Base-by-base conservation (phyloP, 1,140 invertebrate species). In the Rhyacophila brunnea region DNA sequence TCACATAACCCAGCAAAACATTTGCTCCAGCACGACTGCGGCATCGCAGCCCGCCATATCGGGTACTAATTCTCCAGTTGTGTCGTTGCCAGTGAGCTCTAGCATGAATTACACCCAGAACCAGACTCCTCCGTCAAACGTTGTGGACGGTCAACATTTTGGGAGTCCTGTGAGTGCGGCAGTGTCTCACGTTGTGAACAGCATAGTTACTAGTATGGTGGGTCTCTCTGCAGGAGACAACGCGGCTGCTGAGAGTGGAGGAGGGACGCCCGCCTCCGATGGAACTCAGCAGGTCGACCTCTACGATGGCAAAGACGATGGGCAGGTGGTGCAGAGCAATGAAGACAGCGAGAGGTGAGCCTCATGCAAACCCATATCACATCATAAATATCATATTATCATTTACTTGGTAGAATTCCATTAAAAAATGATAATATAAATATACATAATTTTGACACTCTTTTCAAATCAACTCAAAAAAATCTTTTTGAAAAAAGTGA, bases 331-430 rank as follows among this genome's bases (percentile, higher is more conserved):
- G 13, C 78, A 78, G 19, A 68, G 76, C 51, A 77, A 79, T 48
- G 85, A 86, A 68, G 80, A 83, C 70, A 83, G 83, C 75, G 84
- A 85, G 83, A 86, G 84, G 85, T 87, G 48, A 77, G 80, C 71
- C 52, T 23, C 23, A 28, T 28, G n/a, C n/a, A n/a, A n/a, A n/a
- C n/a, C n/a, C n/a, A n/a, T n/a, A n/a, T n/a, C n/a, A n/a, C n/a
- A n/a, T 28, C 23, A 28, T 28, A 9, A 28, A 28, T 28, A 28
- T 28, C 9, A 9, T 28, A 28, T 28, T 28, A 28, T 28, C n/a
- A n/a, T n/a, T n/a, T n/a, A n/a, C n/a, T n/a, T n/a, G n/a, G n/a
- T n/a, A n/a, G n/a, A n/a, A n/a, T n/a, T n/a, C n/a, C n/a, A n/a
- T n/a, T n/a, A n/a, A n/a, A n/a, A n/a, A n/a, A n/a, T n/a, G n/a